Conservation (phyloP, 2,797 vertebrate genomes). For the Clangula hyemalis region DNA sequence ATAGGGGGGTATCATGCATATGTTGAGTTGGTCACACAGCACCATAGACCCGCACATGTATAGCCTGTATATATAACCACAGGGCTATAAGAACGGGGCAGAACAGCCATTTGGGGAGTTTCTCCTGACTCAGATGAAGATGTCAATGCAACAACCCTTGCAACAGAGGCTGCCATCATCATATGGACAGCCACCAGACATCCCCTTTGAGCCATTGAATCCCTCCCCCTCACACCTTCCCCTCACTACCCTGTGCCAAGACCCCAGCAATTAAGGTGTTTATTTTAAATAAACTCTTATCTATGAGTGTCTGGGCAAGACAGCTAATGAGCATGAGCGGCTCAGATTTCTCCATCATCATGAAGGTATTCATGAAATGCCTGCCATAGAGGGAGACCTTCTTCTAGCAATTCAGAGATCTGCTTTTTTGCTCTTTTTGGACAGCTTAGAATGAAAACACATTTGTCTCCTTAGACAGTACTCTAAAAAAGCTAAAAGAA, state of each 20-base stretch:
- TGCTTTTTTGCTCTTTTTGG: not conserved
- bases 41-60: not conserved
- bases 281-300: not conserved
- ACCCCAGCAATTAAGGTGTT: accelerated
- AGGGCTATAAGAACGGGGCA: not conserved
- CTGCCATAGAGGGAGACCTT: not conserved
- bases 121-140: not conserved
- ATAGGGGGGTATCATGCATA: accelerated
- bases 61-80: not conserved
- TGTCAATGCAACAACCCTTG: not conserved
- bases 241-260: not conserved
- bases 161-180: not conserved
- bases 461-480: not conserved
- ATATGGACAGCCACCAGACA: not conserved
- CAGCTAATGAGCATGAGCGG: not conserved
- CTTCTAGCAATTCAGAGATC: not conserved
- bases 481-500: not conserved
- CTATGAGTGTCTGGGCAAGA: not conserved
- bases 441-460: not conserved
- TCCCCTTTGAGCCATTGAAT: not conserved
- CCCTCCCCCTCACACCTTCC: not conserved
- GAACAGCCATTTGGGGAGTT: not conserved
- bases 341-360: not conserved
- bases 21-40: accelerated
- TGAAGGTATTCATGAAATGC: not conserved